Percentiles rank a stretch among this genome's conserved stretches.
These are phyloP conservation scores for Apamea epomidion DNA, from an alignment of 2,888 invertebrate genomes.

Conservation along the genomic window DNA sequence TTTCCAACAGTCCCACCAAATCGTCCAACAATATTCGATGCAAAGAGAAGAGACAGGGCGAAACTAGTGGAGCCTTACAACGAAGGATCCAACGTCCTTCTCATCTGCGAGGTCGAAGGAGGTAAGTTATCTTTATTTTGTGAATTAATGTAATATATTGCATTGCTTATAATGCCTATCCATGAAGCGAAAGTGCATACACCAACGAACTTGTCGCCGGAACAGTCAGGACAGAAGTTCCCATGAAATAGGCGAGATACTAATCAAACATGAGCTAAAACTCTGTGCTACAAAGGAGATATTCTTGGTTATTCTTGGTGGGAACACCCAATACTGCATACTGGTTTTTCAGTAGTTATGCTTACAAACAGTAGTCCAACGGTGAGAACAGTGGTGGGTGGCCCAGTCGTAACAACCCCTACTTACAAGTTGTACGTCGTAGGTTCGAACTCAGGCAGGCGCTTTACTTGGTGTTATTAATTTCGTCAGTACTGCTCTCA, in stretches of 20 bases:
- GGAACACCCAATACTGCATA: background rate
- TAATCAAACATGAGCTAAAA: background rate
- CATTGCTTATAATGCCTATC: background rate
- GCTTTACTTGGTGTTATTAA: no score
- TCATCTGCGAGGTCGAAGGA: slow-evolving; percentile 95
- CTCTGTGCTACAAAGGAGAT: background rate
- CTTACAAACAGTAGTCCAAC: background rate
- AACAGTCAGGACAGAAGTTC: background rate
- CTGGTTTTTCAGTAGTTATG: background rate
- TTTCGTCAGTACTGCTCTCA: no score
- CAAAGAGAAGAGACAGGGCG: slow-evolving; percentile 93
- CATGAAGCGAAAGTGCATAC: background rate
- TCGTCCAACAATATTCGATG: slow-evolving; percentile 95
- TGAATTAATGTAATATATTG: background rate
- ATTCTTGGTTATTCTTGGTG: background rate
- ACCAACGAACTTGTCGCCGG: background rate
- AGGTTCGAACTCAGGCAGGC: no score
- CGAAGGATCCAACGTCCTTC: slow-evolving; percentile 95
- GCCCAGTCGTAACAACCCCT: no score
- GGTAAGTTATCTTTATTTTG: slow-evolving; percentile 86
- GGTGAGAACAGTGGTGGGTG: no score
- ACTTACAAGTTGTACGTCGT: no score
- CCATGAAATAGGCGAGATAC: background rate
- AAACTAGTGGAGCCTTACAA: slow-evolving; percentile 95
- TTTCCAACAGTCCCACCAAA: slow-evolving; percentile 94